These are phyloP conservation scores for Sinopyrophorus schimmeli DNA, from an alignment of 2,888 invertebrate species.

Conservation along the genomic window DNA sequence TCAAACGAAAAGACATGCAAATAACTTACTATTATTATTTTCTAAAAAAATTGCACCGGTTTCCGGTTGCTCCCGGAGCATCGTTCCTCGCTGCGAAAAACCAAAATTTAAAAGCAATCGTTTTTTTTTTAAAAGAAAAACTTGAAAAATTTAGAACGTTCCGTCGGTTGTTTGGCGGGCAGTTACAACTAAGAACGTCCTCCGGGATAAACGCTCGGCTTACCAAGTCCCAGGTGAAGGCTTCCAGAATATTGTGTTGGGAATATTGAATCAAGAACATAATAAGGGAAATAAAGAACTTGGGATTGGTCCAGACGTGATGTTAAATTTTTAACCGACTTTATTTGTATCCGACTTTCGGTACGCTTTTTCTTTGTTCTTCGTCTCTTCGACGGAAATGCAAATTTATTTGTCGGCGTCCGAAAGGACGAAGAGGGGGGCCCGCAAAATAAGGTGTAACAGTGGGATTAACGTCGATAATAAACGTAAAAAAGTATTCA, in stretches of 20 bases:
- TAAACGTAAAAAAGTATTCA: slow-evolving; percentile 15
- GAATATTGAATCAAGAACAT: slow-evolving; percentile 26
- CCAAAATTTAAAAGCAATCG: no score
- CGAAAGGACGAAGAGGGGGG: no score
- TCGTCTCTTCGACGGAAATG: no score
- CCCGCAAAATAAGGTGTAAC: slow-evolving; percentile 10
- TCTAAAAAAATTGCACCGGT: no score
- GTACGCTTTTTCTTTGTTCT: background rate
- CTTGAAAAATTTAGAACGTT: no score
- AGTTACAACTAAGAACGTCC: slow-evolving; percentile 12
- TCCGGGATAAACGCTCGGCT: slow-evolving; percentile 18
- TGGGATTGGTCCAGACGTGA: slow-evolving; percentile 17
- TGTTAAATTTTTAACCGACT: background rate
- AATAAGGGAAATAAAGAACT: slow-evolving; percentile 23
- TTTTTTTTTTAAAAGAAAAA: no score
- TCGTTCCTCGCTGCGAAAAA: no score
- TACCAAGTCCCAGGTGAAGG: slow-evolving; percentile 15
- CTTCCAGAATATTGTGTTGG: slow-evolving; percentile 18
- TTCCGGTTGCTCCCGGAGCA: no score
- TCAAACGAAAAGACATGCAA: no score
- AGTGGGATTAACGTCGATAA: slow-evolving; percentile 4
- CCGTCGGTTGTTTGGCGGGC: slow-evolving; percentile 15
- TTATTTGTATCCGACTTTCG: background rate
- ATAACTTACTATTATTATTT: no score
- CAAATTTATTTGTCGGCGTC: no score